Base-by-base conservation (phyloP, 2,797 vertebrate species). In the Parotocinclus haroldoi region DNA sequence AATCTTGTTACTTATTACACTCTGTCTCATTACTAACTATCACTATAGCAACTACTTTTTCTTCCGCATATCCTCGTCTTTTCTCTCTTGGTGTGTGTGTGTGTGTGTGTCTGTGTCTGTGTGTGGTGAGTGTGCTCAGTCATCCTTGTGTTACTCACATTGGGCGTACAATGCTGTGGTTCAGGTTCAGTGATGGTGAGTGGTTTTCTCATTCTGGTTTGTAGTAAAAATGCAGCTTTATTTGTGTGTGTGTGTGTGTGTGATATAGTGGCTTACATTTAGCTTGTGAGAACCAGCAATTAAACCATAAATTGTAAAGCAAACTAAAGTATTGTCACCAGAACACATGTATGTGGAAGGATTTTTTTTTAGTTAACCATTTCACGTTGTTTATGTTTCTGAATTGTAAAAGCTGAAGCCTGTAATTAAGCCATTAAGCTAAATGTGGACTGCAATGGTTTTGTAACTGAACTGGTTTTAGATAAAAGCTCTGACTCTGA, bases 21-120 rank as follows among this genome's bases (percentile, higher is more conserved):
- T 59, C 66, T 78, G 77, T 76, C 68, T 74, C 83, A 80, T 89
- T 82, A 75, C 81, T 90, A 80, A 86, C 83, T 71, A 76, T 86
- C 48, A 55, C 81, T 75, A 72, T 73, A 77, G 77, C 80, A 74
- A 57, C 75, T 68, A 7, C 36, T 54, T 51, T 39, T 49, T 27
- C 27, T 58, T 11, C 9, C 53, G 9, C n/a, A 3, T 27, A 19
- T 40, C 37, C 10, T 36, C n/a, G 10, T 51, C 11, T 44, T 27
- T 62, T 14, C 19, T 63, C 42, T 19, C 16, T 45, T 37, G 10
- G 11, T 45, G 18, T 7, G 37, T 36, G 10, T 14, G 27, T 39
- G 9, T 36, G 9, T 44, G 36, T 42, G 36, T 38, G 10, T 7
- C 1, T 37, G 6, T 9, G 10, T 46, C 11, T 27, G 55, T 42